These are phyloP conservation scores for Catocala fraxini DNA, from an alignment of 2,888 invertebrate genomes.

Conservation along the genomic window DNA sequence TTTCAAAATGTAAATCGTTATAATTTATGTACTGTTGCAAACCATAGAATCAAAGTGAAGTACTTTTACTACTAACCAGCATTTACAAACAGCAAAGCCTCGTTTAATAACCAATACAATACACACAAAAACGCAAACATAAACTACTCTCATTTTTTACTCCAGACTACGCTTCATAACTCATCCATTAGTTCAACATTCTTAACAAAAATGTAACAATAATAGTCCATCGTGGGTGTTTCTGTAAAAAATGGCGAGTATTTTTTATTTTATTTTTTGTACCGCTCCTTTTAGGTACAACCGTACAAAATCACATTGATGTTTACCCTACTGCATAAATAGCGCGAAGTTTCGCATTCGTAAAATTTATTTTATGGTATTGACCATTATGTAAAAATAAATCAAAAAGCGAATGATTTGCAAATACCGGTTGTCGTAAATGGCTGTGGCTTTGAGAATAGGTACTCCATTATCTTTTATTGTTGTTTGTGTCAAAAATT, in stretches of 20 bases:
- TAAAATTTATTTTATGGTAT: conserved; percentile 1
- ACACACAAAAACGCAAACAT: conserved; percentile 2
- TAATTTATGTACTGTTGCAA: too few species aligned
- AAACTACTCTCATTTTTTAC: conserved; percentile 18
- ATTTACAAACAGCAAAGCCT: not conserved
- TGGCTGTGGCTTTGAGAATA: too few species aligned
- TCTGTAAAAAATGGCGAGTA: conserved; percentile 17
- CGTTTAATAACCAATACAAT: not conserved
- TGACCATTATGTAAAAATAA: conserved; percentile 4
- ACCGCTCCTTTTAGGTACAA: conserved; percentile 26
- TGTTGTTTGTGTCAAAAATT: too few species aligned
- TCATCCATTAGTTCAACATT: conserved; percentile 34
- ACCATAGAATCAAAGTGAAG: too few species aligned
- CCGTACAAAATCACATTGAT: conserved; percentile 51
- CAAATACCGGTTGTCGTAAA: not conserved
- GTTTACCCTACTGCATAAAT: conserved; percentile 29
- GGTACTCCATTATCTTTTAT: too few species aligned
- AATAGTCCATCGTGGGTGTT: conserved; percentile 36
- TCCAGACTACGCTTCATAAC: conserved; percentile 32
- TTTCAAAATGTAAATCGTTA: too few species aligned
- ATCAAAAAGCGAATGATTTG: conserved; percentile 7
- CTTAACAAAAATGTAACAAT: conserved; percentile 4
- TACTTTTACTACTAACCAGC: not conserved
- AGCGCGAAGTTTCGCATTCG: conserved; percentile 30
- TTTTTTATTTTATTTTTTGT: conserved; percentile 14